Percentiles rank a stretch among this genome's conserved stretches.
phyloP scores from a whole-genome alignment of 2,113 vertebrate species.

The Strix uralensis region DNA sequence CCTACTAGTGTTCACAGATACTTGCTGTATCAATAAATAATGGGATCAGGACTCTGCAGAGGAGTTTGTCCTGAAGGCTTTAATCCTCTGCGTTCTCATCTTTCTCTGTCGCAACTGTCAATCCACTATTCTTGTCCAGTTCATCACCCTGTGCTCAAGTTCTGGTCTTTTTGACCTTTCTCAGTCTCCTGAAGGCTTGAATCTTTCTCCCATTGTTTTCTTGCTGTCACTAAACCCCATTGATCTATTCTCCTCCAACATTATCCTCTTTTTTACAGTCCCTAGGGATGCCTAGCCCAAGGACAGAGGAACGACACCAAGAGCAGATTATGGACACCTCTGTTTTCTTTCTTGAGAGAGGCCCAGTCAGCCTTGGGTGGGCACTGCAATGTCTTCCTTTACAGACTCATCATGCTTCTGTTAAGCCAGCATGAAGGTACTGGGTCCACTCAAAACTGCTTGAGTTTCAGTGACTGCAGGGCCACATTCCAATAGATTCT shows the following conservation, averaged over 20 bases:
- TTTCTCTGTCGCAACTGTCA: not conserved
- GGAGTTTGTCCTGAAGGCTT: not conserved
- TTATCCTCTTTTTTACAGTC: not conserved
- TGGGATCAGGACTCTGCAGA: not conserved
- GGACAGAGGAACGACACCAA: not conserved
- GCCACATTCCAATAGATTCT: not conserved
- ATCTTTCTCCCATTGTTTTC: not conserved
- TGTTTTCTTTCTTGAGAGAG: not conserved
- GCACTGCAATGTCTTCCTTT: not conserved
- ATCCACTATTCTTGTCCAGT: not conserved
- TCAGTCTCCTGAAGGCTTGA: not conserved
- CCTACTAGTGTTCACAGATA: not conserved
- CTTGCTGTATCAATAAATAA: not conserved
- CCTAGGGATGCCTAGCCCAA: not conserved
- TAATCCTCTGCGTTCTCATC: not conserved
- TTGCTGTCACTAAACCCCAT: not conserved
- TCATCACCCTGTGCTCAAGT: not conserved
- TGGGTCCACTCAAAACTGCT: not conserved
- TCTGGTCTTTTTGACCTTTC: not conserved
- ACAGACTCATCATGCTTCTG: not conserved
- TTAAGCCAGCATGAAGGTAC: not conserved
- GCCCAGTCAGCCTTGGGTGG: not conserved
- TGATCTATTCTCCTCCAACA: not conserved
- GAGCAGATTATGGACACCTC: not conserved
- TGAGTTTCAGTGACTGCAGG: not conserved